Evolutionary conservation across 2,888 invertebrate genomes (phyloP), one percentile per base, ranked within the genome.

Genomic region (Microplitis manilae): DNA sequence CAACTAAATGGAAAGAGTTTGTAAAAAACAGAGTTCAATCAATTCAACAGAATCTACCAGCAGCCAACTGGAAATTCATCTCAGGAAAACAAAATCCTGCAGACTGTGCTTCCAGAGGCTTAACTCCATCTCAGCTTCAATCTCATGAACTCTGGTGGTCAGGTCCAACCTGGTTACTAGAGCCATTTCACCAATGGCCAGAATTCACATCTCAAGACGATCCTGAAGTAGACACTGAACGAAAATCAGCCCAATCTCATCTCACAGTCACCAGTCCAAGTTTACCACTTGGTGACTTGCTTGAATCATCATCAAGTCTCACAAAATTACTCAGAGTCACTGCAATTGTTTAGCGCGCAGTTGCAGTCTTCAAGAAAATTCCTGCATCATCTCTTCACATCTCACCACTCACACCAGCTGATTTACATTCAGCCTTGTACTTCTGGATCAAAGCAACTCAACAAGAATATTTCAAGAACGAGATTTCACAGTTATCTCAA

Each of bases 21-120:
- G n/a, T n/a, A n/a, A n/a, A n/a, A n/a, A n/a, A n/a, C n/a, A n/a
- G n/a, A n/a, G n/a, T n/a, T n/a, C n/a, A 0, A 74, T 85, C 6
- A 82, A 83, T 0, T 71, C 84, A 2, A 73, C 85, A 15, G 83
- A 85, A 61, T 73, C 86, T 6, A 78, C 79, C 17, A 80, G n/a
- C 75, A 60, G 81, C 80, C 7, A 9, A 76, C 13, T 39, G 1
- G 71, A 61, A 2, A 41, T 15, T 8, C 81, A 83, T 17, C 79
- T 82, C 60, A 82, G 79, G 1, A 82, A 83, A 20, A 1, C 20
- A 20, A 2, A 20, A 20, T 20, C 20, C 20, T 20, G 20, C 20
- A 20, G 20, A 20, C 50, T 78, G 79, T 59, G 78, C 80, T 0
- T 81, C 81, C 0, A 60, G 81, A 39, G 80, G 83, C 0, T 6